A percentile compares a stretch with the other conserved stretches of the same genome.
Conservation (phyloP, 1,140 invertebrate species). For the Ericerus pela region DNA sequence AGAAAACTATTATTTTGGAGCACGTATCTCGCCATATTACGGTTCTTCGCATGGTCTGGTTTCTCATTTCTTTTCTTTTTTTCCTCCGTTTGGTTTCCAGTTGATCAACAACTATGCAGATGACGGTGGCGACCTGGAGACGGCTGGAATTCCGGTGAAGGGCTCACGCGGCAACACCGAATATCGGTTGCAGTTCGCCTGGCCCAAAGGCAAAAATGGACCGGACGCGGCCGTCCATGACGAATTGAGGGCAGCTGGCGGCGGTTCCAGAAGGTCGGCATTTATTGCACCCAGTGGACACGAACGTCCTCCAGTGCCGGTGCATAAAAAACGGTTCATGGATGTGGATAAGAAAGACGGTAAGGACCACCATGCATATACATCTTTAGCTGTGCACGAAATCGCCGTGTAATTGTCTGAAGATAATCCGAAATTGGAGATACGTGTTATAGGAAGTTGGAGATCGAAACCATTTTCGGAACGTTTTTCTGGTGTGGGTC, state of each 20-base stretch:
- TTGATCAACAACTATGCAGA: slow-evolving; percentile 1
- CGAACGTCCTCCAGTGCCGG: slow-evolving; percentile 33
- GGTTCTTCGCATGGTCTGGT: not conserved
- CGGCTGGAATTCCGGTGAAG: slow-evolving; percentile 2
- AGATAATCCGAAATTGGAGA: too few species aligned
- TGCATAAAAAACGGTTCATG: slow-evolving; percentile 44
- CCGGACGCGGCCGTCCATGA: slow-evolving; percentile 32
- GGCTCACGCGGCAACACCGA: slow-evolving; percentile 54
- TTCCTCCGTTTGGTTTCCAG: too few species aligned
- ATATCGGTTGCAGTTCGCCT: slow-evolving; percentile 75
- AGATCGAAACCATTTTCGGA: too few species aligned
- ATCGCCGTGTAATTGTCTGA: too few species aligned
- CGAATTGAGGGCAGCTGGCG: slow-evolving; percentile 16
- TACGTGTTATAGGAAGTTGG: too few species aligned
- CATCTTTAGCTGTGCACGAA: too few species aligned
- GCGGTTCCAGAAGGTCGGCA: slow-evolving; percentile 54
- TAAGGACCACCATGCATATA: slow-evolving; percentile 19
- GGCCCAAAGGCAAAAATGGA: slow-evolving; percentile 42
- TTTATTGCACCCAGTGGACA: slow-evolving; percentile 56
- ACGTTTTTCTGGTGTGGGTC: too few species aligned
- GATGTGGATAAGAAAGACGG: slow-evolving; percentile 30
- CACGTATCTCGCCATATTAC: too few species aligned
- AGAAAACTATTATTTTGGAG: too few species aligned
- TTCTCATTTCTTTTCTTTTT: not conserved
- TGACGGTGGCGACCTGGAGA: not conserved